Evolutionary conservation across 2,888 invertebrate genomes (phyloP).

Genomic region (Noctua comes): DNA sequence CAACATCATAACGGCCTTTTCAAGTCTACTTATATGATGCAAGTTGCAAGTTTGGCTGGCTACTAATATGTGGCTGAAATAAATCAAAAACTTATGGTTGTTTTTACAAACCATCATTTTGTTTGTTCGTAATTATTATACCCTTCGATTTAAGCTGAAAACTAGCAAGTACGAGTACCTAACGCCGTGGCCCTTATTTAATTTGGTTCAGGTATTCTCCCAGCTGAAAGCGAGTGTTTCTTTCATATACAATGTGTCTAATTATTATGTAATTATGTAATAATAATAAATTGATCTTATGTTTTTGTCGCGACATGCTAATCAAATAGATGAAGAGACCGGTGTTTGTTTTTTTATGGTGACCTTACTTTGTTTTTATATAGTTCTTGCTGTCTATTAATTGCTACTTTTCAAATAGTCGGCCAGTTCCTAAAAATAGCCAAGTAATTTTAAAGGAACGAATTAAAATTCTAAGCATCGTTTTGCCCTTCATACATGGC

Average conservation of each 20-base stretch:
- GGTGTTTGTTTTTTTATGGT: slow-evolving; percentile 21
- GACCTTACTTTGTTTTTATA: slow-evolving; percentile 41
- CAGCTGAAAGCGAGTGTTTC: neutral
- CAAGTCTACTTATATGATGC: neutral
- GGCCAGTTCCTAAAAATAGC: slow-evolving; percentile 38
- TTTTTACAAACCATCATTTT: neutral
- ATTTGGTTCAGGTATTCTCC: neutral
- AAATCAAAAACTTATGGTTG: neutral
- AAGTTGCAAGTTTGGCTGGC: neutral
- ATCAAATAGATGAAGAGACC: slow-evolving; percentile 9
- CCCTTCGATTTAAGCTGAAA: neutral
- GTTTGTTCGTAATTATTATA: neutral
- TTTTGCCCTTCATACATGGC: slow-evolving; percentile 51
- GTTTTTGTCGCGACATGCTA: neutral
- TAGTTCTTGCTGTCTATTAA: slow-evolving; percentile 22
- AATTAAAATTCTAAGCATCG: slow-evolving; percentile 41
- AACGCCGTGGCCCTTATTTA: slow-evolving; percentile 21
- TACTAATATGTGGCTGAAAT: neutral
- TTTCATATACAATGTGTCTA: slow-evolving; percentile 1
- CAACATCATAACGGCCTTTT: neutral
- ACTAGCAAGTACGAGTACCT: neutral
- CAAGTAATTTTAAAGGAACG: slow-evolving; percentile 32
- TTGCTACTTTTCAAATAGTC: slow-evolving; percentile 38
- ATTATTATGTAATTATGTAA: neutral
- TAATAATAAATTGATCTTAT: neutral